Percentiles rank a stretch among this genome's conserved stretches.
Evolutionary conservation across 2,113 vertebrate genomes (phyloP).

Genomic region (Charina bottae): DNA sequence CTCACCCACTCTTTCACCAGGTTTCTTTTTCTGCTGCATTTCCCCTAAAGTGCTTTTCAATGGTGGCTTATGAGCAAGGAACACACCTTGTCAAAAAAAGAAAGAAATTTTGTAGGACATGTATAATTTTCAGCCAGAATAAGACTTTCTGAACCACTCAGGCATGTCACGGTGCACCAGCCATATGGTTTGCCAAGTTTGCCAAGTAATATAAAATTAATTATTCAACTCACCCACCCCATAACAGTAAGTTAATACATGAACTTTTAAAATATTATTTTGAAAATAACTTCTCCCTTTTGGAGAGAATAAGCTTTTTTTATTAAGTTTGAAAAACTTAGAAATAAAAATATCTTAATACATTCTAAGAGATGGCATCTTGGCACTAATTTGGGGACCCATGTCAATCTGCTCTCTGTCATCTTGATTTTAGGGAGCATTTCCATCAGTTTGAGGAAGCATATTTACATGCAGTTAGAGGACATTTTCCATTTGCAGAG

Average conservation of each 20-base stretch:
- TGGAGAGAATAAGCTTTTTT: neutral
- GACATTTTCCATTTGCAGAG: neutral
- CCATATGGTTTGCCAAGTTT: fast-evolving
- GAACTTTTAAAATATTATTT: neutral
- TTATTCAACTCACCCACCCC: neutral
- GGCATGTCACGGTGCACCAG: neutral
- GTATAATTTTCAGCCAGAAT: neutral
- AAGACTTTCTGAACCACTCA: neutral
- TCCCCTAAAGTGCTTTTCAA: neutral
- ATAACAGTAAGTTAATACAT: neutral
- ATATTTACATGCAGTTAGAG: neutral
- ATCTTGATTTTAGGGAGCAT: constrained; percentile 29
- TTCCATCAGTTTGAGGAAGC: neutral
- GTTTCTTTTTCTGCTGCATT: neutral
- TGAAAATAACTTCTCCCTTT: neutral
- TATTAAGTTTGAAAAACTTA: neutral
- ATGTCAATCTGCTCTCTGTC: neutral
- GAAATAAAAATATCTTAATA: neutral
- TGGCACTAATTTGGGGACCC: neutral
- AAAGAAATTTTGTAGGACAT: neutral
- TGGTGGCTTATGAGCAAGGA: neutral
- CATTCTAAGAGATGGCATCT: neutral
- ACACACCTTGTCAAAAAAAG: neutral
- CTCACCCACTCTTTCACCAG: neutral
- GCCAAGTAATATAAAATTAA: neutral